Percentiles rank a stretch among this genome's conserved stretches.
These are phyloP conservation scores for Cebidichthys violaceus DNA, from an alignment of 2,113 vertebrate genomes.

Conservation along the genomic window DNA sequence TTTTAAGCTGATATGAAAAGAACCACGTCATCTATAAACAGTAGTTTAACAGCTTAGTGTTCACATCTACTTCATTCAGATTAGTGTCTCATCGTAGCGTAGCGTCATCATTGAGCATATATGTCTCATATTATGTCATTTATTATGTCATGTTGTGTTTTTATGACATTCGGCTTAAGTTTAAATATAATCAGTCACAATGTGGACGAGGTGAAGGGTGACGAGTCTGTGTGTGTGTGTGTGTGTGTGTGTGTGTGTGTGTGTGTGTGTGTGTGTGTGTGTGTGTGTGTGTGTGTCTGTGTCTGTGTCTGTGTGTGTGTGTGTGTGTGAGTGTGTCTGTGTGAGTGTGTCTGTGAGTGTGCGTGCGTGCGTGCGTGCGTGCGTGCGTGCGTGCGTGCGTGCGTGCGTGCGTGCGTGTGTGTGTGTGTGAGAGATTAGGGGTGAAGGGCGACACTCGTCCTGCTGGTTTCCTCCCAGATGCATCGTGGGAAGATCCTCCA, in stretches of 20 bases:
- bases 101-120: too few relatives aligned
- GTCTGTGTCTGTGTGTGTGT: constrained; percentile 21
- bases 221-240: constrained; percentile 15
- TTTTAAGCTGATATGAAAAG: too few relatives aligned
- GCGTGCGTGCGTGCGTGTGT: constrained; percentile 18
- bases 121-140: too few relatives aligned
- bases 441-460: not conserved
- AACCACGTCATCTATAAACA: too few relatives aligned
- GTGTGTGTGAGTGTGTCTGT: constrained; percentile 28
- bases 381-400: constrained; percentile 13
- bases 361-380: constrained; percentile 21
- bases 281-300: constrained; percentile 26
- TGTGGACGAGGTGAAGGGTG: not conserved
- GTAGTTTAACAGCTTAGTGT: too few relatives aligned
- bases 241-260: constrained; percentile 25
- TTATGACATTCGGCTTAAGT: too few relatives aligned
- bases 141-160: too few relatives aligned
- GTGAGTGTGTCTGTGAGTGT: constrained; percentile 24
- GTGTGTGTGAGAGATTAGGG: not conserved
- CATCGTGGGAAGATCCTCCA: constrained; percentile 75
- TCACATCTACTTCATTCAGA: too few relatives aligned
- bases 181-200: not conserved
- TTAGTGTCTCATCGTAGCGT: too few relatives aligned
- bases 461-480: constrained; percentile 58
- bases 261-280: not conserved